These are phyloP conservation scores for Stenichneumon culpator DNA, from an alignment of 2,888 invertebrate species.

Conservation along the genomic window DNA sequence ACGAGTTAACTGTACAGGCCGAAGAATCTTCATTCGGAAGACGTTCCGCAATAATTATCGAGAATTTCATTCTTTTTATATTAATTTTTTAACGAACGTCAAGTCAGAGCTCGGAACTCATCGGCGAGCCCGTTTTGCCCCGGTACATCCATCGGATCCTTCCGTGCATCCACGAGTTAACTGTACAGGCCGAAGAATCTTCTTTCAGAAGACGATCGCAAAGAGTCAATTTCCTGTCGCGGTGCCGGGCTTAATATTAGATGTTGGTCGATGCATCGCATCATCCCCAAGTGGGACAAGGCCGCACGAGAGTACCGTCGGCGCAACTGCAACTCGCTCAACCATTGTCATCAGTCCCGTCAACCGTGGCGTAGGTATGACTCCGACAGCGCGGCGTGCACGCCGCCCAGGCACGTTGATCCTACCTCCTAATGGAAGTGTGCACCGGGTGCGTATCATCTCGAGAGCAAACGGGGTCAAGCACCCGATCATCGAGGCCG, in stretches of 20 bases:
- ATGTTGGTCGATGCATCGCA: constrained; percentile 52
- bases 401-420: constrained; percentile 41
- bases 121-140: not conserved
- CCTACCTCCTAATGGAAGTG: not conserved
- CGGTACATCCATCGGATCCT: not conserved
- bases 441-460: constrained; percentile 23
- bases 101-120: too few relatives aligned
- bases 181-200: constrained; percentile 36
- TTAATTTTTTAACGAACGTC: too few relatives aligned
- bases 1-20: too few relatives aligned
- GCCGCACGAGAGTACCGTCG: constrained; percentile 53
- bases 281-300: constrained; percentile 70
- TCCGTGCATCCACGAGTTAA: constrained; percentile 17
- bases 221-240: constrained; percentile 67
- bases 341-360: constrained; percentile 71
- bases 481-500: constrained; percentile 11
- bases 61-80: too few relatives aligned
- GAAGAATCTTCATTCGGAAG: too few relatives aligned
- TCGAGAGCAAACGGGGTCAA: constrained; percentile 49
- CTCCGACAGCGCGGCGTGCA: constrained; percentile 45
- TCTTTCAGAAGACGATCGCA: constrained; percentile 57
- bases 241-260: constrained; percentile 49
- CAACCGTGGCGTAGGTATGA: constrained; percentile 59
- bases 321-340: constrained; percentile 58
- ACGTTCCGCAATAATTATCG: too few relatives aligned